Evolutionary conservation across 2,888 invertebrate genomes (phyloP).

Genomic region (Trichogramma dendrolimi): DNA sequence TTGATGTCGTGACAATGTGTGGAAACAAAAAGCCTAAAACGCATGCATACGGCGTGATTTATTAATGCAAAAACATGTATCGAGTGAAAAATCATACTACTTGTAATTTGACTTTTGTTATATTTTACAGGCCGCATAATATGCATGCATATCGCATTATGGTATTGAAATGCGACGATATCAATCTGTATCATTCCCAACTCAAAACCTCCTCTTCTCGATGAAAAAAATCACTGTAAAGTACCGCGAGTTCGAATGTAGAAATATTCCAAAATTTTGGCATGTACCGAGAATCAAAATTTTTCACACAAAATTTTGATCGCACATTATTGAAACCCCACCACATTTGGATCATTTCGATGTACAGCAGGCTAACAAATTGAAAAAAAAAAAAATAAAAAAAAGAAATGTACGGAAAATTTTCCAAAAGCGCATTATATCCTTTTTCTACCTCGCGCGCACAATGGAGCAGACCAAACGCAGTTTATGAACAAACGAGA

Average conservation of each 20-base stretch:
- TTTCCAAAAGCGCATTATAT: no score
- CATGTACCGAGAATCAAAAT: constrained; percentile 4
- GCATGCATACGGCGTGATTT: no score
- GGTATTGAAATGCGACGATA: constrained; percentile 1
- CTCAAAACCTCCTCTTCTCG: constrained; percentile 25
- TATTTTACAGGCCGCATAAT: constrained; percentile 13
- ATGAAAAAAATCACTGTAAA: constrained; percentile 7
- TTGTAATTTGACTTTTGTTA: no score
- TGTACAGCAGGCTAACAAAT: neutral
- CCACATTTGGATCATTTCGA: no score
- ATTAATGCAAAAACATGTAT: no score
- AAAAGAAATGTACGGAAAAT: no score
- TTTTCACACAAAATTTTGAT: neutral
- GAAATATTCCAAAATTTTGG: constrained; percentile 8
- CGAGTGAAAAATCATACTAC: no score
- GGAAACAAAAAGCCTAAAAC: no score
- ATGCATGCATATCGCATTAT: constrained; percentile 8
- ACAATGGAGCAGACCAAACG: no score
- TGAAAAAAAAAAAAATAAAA: constrained; percentile 10
- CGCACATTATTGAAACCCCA: no score
- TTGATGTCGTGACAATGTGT: constrained; percentile 47
- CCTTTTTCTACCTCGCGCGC: no score
- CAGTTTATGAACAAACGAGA: no score
- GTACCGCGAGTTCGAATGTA: constrained; percentile 1
- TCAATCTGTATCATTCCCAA: constrained; percentile 10